Base-by-base conservation (phyloP, 2,797 vertebrate genomes). In the Cephalopachus bancanus region DNA sequence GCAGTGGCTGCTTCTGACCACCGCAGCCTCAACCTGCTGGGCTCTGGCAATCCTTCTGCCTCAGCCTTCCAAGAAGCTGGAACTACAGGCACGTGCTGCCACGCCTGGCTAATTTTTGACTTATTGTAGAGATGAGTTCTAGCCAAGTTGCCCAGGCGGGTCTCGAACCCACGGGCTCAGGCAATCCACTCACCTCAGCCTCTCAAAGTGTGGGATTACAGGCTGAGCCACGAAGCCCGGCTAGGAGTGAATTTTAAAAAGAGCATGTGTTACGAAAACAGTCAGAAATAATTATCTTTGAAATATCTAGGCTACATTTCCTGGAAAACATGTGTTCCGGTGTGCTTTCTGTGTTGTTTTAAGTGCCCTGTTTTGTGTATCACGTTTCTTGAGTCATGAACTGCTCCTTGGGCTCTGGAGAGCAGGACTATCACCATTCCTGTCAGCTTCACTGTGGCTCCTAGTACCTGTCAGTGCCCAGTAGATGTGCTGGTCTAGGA, bases 271-370 rank as follows among this genome's bases (percentile, higher is more conserved):
- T 74, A 95, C 94, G 79, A 93, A 94, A 93, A 69, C 80, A 55
- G 91, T 91, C 15, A 74, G 71, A 84, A 93, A 74, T 64, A 85
- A 85, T 94, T 95, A 62, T 51, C 92, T 95, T 96, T 86, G 83
- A 95, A 95, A 91, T 89, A 91, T 59, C 59, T 51, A 64, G 44
- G 44, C 74, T 65, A 1, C 88, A 28, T 95, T 94, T 95, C 33
- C 92, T 94, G 76, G 62, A 83, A 57, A 94, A 85, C 53, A 8
- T 26, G 71, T 96, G 91, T 93, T 89, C 15, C 37, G 24, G 30
- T 64, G 60, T 86, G 59, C 78, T 78, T 94, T 91, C 79, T 37
- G 55, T 44, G 49, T 93, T 94, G 72, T 95, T 96, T 83, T 83
- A 89, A 78, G 59, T 74, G 92, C 49, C 65, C 69, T 87, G 81